Evolutionary conservation across 2,888 invertebrate species (phyloP), one percentile per base, ranked within the genome.

Genomic region (Onthophagus sagittarius): DNA sequence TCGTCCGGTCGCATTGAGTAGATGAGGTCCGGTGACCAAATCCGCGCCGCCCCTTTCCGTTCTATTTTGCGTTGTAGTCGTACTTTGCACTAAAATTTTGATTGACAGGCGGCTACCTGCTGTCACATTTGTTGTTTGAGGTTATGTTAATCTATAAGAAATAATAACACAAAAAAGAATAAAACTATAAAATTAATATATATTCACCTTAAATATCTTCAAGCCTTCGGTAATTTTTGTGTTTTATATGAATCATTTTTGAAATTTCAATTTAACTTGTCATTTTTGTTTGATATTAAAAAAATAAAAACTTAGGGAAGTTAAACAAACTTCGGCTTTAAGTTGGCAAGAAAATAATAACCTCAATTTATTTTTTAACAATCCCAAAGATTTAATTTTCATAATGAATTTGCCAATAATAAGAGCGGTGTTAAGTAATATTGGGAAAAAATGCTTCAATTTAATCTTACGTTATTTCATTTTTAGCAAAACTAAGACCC

Each of bases 401-500:
- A 53, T 11, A 4, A 53, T 53, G 39, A 53, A 53, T 53, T 53
- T 53, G 2, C 11, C 39, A 1, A 7, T 73, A 31, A 62, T 73
- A 9, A 62, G 67, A 67, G 67, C 73, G 14, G 9, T 71, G 5
- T 32, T 62, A 7, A 15, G 73, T 73, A 73, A 62, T 64, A 62
- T 31, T 7, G n/a, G n/a, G n/a, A 11, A 70, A 63, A 32, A 11
- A 69, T 1, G 23, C 23, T 6, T 33, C 4, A 62, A 63, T 62
- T 63, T 13, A 15, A 32, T 13, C 9, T 31, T 62, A 33, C 9
- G 14, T 39, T 63, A 5, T 0, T 32, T 11, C 15, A 4, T 62
- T 73, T 71, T 11, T 33, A 73, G 73, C 73, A 32, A 62, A 63
- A 11, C 13, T 73, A 3, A 65, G 53, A 67, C 71, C 67, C 5